Conservation (phyloP, 2,888 invertebrate species). For the Leptopilina syphax region DNA sequence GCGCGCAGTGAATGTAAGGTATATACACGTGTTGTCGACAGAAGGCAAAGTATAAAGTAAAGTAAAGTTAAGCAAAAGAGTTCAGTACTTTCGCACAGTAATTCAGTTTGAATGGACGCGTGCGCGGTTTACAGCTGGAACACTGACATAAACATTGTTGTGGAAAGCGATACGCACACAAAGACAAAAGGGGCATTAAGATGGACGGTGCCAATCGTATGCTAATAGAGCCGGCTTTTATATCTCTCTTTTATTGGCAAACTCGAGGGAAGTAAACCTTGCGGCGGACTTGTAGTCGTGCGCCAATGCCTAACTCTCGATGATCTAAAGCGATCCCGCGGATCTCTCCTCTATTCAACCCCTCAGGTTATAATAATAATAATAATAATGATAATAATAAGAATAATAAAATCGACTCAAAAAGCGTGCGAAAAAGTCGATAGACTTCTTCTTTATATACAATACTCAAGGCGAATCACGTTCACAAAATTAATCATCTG, state of each 20-base stretch:
- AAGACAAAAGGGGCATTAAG: constrained; percentile 67
- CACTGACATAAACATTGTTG: constrained; percentile 74
- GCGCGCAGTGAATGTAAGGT: not conserved
- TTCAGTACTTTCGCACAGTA: constrained; percentile 49
- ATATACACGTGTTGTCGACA: constrained; percentile 46
- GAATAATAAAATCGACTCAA: constrained; percentile 23
- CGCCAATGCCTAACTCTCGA: constrained; percentile 55
- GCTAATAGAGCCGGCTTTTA: constrained; percentile 70
- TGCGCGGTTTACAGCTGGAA: constrained; percentile 70
- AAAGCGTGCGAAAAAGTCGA: constrained; percentile 34
- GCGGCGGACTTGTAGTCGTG: constrained; percentile 56
- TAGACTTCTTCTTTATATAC: not conserved
- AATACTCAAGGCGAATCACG: constrained; percentile 35
- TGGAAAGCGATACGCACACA: constrained; percentile 65
- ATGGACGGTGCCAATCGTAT: constrained; percentile 76
- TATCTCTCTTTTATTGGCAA: constrained; percentile 65
- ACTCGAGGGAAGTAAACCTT: constrained; percentile 56
- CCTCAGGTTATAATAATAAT: constrained; percentile 23
- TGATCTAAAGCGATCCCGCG: constrained; percentile 50
- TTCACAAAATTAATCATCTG: constrained; percentile 30
- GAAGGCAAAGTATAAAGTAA: constrained; percentile 33
- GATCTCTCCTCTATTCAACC: constrained; percentile 26
- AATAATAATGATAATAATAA: too few relatives aligned
- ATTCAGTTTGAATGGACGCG: constrained; percentile 59
- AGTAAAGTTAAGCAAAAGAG: constrained; percentile 47